These are phyloP conservation scores for Petrocephalus schoutedeni DNA, from an alignment of 2,797 vertebrate genomes.

Conservation along the genomic window DNA sequence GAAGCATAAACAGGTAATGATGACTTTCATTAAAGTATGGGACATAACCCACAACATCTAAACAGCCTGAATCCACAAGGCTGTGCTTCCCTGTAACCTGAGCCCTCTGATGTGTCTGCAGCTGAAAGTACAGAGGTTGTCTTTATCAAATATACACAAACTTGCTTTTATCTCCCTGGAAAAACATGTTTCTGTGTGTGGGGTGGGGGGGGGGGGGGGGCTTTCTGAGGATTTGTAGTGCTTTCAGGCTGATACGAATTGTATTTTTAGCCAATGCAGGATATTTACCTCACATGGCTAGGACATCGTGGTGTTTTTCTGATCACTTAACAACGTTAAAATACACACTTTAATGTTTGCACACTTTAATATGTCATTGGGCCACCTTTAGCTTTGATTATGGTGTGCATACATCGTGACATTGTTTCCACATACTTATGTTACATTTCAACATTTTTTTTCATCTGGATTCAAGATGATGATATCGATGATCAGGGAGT, in stretches of 20 bases:
- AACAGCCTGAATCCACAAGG: background rate
- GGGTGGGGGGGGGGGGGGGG: background rate
- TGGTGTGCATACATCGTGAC: no score
- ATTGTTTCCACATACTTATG: no score
- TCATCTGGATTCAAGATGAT: no score
- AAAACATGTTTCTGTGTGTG: background rate
- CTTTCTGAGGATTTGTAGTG: background rate
- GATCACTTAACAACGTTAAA: background rate
- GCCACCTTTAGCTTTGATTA: no score
- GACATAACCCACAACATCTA: background rate
- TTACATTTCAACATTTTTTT: no score
- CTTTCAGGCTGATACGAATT: background rate
- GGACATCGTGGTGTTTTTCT: background rate
- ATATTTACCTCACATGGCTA: slow-evolving; percentile 8
- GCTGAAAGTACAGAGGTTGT: slow-evolving; percentile 6
- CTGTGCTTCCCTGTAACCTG: background rate
- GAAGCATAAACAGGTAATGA: background rate
- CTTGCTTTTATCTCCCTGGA: slow-evolving; percentile 18
- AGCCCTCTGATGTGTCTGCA: slow-evolving; percentile 9
- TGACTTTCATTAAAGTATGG: background rate
- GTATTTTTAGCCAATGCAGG: background rate
- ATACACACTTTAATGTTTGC: no score
- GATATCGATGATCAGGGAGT: no score
- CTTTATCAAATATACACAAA: slow-evolving; percentile 28
- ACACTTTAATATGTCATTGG: no score